These are phyloP conservation scores for Eciton burchellii DNA, from an alignment of 1,140 invertebrate genomes.

Conservation along the genomic window DNA sequence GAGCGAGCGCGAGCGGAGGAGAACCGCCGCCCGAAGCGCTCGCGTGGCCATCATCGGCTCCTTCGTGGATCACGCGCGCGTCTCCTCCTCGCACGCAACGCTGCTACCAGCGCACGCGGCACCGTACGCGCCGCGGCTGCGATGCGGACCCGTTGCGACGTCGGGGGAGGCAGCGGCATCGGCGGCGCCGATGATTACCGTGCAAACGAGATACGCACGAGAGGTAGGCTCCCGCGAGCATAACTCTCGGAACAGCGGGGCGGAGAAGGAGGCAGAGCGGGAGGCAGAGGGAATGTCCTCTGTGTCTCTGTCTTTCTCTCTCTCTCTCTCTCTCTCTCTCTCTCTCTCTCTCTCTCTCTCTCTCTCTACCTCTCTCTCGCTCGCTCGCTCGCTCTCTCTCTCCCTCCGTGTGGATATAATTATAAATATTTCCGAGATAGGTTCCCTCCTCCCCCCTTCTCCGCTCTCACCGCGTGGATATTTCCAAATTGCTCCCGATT, in stretches of 20 bases:
- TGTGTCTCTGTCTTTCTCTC: no score
- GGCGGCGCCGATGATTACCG: slow-evolving; percentile 45
- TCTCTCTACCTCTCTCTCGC: no score
- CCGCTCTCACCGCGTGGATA: not conserved
- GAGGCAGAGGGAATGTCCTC: not conserved
- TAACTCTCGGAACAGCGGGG: slow-evolving; percentile 1
- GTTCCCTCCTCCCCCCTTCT: not conserved
- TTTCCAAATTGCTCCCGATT: slow-evolving; percentile 38
- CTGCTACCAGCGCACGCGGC: slow-evolving; percentile 66
- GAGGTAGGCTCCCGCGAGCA: slow-evolving; percentile 11
- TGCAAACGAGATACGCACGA: slow-evolving; percentile 58
- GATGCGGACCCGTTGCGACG: slow-evolving; percentile 41
- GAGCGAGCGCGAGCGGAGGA: slow-evolving; percentile 68
- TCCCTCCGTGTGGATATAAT: slow-evolving; percentile 34
- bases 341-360: no score
- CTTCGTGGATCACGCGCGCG: slow-evolving; percentile 73
- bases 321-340: no score
- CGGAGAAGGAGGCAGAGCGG: not conserved
- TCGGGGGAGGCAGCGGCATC: slow-evolving; percentile 5
- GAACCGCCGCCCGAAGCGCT: slow-evolving; percentile 78
- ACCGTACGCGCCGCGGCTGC: not conserved
- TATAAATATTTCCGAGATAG: slow-evolving; percentile 35
- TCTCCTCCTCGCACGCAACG: slow-evolving; percentile 67
- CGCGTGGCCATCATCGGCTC: slow-evolving; percentile 75
- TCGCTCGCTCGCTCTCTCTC: no score